phyloP scores from a whole-genome alignment of 2,888 invertebrate species.

The Zygogramma bicolorata region DNA sequence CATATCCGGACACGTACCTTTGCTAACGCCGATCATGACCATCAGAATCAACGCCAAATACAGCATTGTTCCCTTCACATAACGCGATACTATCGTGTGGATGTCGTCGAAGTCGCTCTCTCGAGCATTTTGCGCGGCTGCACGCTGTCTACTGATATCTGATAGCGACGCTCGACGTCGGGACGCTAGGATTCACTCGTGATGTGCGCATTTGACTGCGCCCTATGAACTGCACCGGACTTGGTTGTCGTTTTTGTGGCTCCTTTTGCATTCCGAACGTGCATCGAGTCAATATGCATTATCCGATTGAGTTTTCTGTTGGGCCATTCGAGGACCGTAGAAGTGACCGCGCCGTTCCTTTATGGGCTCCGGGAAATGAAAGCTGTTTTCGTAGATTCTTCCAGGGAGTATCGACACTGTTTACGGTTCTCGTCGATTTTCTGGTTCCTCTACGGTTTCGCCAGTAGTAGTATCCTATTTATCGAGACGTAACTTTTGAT shows the following conservation, averaged over 20 bases:
- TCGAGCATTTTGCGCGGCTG: slow-evolving; percentile 24
- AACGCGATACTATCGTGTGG: slow-evolving; percentile 26
- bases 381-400: background rate
- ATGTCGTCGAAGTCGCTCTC: slow-evolving; percentile 25
- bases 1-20: slow-evolving; percentile 57
- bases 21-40: slow-evolving; percentile 56
- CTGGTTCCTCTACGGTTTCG: background rate
- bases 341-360: slow-evolving; percentile 5
- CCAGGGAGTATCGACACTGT: background rate
- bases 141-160: slow-evolving; percentile 44
- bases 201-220: slow-evolving; percentile 50
- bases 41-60: slow-evolving; percentile 58
- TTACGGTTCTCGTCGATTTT: background rate
- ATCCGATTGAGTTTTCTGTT: slow-evolving; percentile 31
- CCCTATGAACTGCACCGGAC: slow-evolving; percentile 21
- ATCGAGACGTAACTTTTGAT: background rate
- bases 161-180: slow-evolving; percentile 38
- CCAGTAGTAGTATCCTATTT: background rate
- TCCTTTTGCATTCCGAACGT: slow-evolving; percentile 26
- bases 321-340: slow-evolving; percentile 7
- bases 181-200: slow-evolving; percentile 44
- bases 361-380: background rate
- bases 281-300: slow-evolving; percentile 33
- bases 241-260: slow-evolving; percentile 12
- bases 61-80: slow-evolving; percentile 58